Base-by-base conservation (phyloP, 2,113 vertebrate genomes). In the Pseudorectes ferrugineus region DNA sequence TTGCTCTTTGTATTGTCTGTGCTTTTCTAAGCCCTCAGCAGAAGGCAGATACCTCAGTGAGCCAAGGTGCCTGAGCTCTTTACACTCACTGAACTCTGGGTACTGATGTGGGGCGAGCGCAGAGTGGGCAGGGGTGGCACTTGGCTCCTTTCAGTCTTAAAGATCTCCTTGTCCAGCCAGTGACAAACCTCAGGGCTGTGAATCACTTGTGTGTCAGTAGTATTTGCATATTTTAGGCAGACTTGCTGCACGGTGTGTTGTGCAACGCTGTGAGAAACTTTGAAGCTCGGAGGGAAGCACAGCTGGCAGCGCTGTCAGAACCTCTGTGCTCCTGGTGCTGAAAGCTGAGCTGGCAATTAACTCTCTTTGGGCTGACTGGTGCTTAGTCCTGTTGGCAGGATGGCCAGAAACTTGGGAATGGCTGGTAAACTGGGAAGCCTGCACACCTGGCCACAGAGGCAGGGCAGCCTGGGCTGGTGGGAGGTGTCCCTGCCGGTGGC, bases 11-110 rank as follows among this genome's bases (percentile, higher is more conserved):
- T 26, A 12, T 52, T 57, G 23, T 20, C 26, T 6, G 2, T 54
- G 52, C 25, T 83, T 70, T 65, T 45, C 42, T 72, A 58, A 13
- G 16, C n/a, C 57, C 54, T 85, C 36, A 33, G 62, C 18, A 76
- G 38, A 36, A 80, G 62, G 58, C 65, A 33, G 8, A 12, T 21
- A 16, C 3, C 1, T 18, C 21, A 8, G 46, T 65, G 78, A 66
- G 4, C 33, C 16, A 7, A 26, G 28, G 28, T 36, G 46, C 35
- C 40, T 24, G 49, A 25, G 17, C 38, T 76, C n/a, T 59, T 61
- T 2, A 1, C n/a, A 2, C 7, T 48, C 14, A 0, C 0, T 36
- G 76, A 71, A 31, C 35, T 3, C 54, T 23, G 43, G 46, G 42
- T 33, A 5, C 33, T 43, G 2, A 15, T 25, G 29, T 36, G 33